Conservation (phyloP, 2,797 vertebrate species). For the Enoplosus armatus region DNA sequence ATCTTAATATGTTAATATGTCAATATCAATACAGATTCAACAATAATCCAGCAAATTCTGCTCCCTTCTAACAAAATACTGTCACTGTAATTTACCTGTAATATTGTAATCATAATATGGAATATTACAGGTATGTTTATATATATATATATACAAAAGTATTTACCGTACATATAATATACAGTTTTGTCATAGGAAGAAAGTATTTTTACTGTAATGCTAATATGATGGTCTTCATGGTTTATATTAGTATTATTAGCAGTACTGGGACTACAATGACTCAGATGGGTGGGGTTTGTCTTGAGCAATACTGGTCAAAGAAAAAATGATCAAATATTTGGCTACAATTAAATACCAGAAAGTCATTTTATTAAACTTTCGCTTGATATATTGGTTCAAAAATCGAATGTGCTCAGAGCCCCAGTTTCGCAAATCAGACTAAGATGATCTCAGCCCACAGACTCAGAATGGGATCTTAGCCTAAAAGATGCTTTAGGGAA, state of each 20-base stretch:
- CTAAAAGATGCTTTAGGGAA: neutral
- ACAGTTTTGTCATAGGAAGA: no score
- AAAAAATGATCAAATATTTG: neutral
- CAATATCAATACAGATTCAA: neutral
- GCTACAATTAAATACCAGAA: neutral
- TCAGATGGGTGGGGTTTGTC: conserved; percentile 17
- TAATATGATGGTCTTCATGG: neutral
- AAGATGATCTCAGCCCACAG: neutral
- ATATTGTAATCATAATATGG: no score
- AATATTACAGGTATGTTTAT: no score
- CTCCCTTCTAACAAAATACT: no score
- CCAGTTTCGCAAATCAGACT: neutral
- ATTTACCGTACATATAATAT: no score
- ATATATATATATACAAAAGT: no score
- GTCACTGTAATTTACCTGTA: no score
- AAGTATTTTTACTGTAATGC: neutral
- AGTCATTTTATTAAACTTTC: neutral
- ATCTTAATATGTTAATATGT: neutral
- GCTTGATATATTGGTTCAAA: neutral
- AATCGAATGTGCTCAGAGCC: neutral
- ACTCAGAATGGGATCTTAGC: neutral
- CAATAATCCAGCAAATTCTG: neutral
- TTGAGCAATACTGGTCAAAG: neutral
- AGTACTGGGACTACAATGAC: neutral
- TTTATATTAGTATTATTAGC: neutral